Evolutionary conservation across 2,888 invertebrate species (phyloP).

Genomic region (Gandaritis pyraliata): DNA sequence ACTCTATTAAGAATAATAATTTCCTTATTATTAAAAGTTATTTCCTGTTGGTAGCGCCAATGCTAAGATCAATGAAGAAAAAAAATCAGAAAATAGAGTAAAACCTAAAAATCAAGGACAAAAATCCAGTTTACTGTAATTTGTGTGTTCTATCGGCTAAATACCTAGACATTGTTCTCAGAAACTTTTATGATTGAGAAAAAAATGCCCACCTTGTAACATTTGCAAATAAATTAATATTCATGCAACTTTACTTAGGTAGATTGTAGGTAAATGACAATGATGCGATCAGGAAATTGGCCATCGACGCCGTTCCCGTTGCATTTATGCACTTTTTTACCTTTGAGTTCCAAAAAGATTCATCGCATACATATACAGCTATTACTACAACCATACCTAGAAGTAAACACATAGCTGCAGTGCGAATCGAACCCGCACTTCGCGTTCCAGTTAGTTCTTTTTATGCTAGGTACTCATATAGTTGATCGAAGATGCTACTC

Average conservation of each 20-base stretch:
- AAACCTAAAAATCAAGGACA: neutral
- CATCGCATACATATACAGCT: too few species aligned
- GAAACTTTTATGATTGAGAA: neutral
- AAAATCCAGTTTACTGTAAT: neutral
- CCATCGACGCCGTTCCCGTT: slow-evolving; percentile 16
- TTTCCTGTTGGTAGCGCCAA: neutral
- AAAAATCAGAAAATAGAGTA: too few species aligned
- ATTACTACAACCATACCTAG: too few species aligned
- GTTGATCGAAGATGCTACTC: too few species aligned
- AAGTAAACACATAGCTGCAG: too few species aligned
- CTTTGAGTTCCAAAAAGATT: too few species aligned
- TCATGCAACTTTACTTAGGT: slow-evolving; percentile 1
- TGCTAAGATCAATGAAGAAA: neutral
- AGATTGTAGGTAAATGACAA: too few species aligned
- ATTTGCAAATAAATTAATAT: slow-evolving; percentile 20
- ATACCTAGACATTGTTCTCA: neutral
- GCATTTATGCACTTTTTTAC: slow-evolving; percentile 26
- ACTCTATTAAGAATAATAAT: slow-evolving; percentile 7
- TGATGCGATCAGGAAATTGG: slow-evolving; percentile 15
- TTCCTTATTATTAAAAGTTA: slow-evolving; percentile 7
- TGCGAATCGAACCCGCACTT: too few species aligned
- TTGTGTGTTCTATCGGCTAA: neutral
- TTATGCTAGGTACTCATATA: too few species aligned
- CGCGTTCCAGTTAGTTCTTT: too few species aligned
- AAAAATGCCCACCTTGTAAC: slow-evolving; percentile 22